Conservation (phyloP, 2,797 vertebrate species). For the Anguilla marmorata region DNA sequence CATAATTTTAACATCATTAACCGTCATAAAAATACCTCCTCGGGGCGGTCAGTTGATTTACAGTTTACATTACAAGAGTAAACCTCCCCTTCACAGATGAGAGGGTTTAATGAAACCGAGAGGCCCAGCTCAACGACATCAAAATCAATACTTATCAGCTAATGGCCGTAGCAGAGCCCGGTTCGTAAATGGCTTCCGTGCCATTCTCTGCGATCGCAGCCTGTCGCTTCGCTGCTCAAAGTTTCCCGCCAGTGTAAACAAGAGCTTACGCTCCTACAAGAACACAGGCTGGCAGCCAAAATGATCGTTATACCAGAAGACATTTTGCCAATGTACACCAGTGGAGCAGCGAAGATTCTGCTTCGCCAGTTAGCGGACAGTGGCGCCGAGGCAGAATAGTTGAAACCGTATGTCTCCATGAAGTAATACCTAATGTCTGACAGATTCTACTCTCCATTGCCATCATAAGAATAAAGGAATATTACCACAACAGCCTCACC, state of each 20-base stretch:
- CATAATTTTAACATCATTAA: neutral
- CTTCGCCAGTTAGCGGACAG: neutral
- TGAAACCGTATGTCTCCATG: neutral
- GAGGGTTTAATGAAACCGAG: neutral
- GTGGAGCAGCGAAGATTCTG: neutral
- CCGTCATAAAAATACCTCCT: neutral
- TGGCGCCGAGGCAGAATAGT: neutral
- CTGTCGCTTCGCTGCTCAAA: neutral
- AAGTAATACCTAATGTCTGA: neutral
- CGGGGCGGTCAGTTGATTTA: neutral
- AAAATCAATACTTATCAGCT: neutral
- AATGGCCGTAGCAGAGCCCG: neutral
- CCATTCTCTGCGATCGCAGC: too few relatives aligned
- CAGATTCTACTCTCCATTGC: neutral
- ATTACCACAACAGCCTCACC: neutral
- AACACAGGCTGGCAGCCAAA: neutral
- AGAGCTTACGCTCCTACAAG: neutral
- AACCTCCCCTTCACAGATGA: conserved; percentile 13
- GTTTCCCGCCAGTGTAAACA: neutral
- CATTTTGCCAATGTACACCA: neutral
- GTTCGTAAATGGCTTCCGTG: neutral
- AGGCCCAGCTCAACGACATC: neutral
- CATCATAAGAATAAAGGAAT: neutral
- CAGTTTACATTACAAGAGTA: neutral
- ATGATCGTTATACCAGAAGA: neutral